phyloP scores from a whole-genome alignment of 2,797 vertebrate species.

The Botia almorhae region DNA sequence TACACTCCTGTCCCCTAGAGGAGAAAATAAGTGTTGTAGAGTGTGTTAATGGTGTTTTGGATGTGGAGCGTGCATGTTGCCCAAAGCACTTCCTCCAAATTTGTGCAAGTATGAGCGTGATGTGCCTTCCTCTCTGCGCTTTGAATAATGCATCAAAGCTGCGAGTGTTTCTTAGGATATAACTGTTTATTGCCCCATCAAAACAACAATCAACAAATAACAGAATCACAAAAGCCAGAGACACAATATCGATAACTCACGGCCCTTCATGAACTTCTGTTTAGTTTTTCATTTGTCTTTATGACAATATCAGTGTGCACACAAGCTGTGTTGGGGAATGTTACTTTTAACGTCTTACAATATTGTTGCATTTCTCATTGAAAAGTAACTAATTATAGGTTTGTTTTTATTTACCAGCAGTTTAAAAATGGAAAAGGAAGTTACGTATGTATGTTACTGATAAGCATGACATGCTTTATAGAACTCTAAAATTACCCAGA shows the following conservation, averaged over 20 bases:
- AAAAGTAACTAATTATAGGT: no score
- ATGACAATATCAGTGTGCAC: background rate
- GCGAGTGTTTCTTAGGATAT: conserved; percentile 28
- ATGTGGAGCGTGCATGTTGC: conserved; percentile 13
- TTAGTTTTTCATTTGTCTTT: background rate
- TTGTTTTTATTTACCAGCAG: no score
- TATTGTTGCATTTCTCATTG: no score
- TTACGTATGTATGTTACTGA: no score
- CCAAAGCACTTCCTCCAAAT: conserved; percentile 33
- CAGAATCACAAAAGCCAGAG: background rate
- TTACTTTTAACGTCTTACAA: background rate
- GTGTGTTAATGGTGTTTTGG: conserved; percentile 8
- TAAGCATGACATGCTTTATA: no score
- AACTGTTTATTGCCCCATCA: conserved; percentile 36
- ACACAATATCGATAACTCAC: background rate
- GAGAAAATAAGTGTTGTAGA: conserved; percentile 24
- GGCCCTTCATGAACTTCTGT: background rate
- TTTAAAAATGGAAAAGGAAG: no score
- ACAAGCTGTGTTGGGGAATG: background rate
- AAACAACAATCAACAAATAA: conserved; percentile 41
- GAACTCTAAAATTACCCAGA: no score
- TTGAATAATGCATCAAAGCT: conserved; percentile 58
- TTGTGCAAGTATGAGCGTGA: conserved; percentile 9
- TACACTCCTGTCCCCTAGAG: background rate
- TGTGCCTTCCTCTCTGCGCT: conserved; percentile 22